Conservation (phyloP, 2,113 vertebrate species). For the Galeopterus variegatus region DNA sequence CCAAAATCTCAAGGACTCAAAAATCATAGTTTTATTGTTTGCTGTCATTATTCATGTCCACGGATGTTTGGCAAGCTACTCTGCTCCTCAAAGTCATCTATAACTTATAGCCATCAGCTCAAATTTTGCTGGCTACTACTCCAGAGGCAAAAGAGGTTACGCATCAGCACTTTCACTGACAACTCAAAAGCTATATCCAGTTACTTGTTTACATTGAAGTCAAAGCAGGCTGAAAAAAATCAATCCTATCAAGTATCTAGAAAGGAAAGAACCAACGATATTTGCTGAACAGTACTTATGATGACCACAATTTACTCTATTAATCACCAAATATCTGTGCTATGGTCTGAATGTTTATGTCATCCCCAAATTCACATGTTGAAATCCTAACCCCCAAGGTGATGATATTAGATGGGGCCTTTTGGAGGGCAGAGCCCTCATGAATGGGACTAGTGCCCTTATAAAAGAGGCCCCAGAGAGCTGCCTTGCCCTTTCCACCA, state of each 20-base stretch:
- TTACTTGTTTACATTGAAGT: background rate
- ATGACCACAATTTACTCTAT: background rate
- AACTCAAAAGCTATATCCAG: background rate
- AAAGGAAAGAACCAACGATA: background rate
- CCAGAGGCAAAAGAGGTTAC: background rate
- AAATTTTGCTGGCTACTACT: background rate
- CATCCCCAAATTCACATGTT: background rate
- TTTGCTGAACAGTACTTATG: background rate
- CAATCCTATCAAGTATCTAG: fast-evolving
- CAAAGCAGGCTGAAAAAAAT: background rate
- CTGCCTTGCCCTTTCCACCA: background rate
- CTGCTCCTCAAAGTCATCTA: background rate
- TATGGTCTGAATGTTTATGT: too few species aligned
- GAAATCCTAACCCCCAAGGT: background rate
- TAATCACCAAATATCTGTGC: background rate
- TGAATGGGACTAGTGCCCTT: background rate
- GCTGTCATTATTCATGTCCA: background rate
- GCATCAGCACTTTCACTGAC: background rate
- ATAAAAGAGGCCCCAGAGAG: background rate
- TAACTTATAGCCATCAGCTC: fast-evolving
- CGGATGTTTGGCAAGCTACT: background rate
- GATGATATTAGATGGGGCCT: background rate
- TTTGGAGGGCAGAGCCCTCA: background rate
- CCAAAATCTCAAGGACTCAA: background rate
- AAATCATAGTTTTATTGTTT: background rate